These are phyloP conservation scores for Chaetodon trifascialis DNA, from an alignment of 2,113 vertebrate species.

Conservation along the genomic window DNA sequence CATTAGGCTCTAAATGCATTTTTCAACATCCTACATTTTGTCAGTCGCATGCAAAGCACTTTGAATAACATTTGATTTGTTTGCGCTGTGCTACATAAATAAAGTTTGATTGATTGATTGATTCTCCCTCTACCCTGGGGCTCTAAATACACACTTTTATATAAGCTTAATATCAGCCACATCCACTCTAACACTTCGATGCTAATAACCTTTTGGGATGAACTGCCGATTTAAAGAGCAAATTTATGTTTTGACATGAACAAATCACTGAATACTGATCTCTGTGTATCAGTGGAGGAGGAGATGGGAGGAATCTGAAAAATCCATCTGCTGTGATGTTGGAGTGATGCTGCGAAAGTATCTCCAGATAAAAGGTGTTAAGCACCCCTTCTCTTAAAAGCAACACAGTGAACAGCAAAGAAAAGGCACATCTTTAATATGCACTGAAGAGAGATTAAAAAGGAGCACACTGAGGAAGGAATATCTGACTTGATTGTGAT, in stretches of 20 bases:
- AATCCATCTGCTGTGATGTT: slow-evolving; percentile 64
- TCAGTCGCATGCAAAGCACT: too few species aligned
- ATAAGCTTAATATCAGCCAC: slow-evolving; percentile 6
- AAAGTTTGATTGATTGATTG: too few species aligned
- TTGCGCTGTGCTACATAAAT: too few species aligned
- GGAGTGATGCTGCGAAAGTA: slow-evolving; percentile 53
- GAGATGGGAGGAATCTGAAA: slow-evolving; percentile 45
- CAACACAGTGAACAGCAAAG: slow-evolving; percentile 21
- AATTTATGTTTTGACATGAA: slow-evolving; percentile 42
- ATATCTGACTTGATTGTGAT: slow-evolving; percentile 33
- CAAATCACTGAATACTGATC: slow-evolving; percentile 52
- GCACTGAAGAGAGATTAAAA: slow-evolving; percentile 35
- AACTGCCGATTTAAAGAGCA: slow-evolving; percentile 21
- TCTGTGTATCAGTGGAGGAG: slow-evolving; percentile 42
- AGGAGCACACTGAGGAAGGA: neutral
- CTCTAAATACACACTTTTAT: neutral
- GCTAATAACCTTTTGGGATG: slow-evolving; percentile 29
- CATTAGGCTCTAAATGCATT: too few species aligned
- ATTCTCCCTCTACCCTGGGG: neutral
- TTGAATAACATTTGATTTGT: too few species aligned
- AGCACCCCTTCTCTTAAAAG: slow-evolving; percentile 51
- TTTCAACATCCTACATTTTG: too few species aligned
- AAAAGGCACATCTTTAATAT: slow-evolving; percentile 34
- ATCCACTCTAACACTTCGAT: neutral
- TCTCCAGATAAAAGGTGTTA: slow-evolving; percentile 67